phyloP scores from a whole-genome alignment of 2,113 vertebrate species.

The Burhinus bistriatus region DNA sequence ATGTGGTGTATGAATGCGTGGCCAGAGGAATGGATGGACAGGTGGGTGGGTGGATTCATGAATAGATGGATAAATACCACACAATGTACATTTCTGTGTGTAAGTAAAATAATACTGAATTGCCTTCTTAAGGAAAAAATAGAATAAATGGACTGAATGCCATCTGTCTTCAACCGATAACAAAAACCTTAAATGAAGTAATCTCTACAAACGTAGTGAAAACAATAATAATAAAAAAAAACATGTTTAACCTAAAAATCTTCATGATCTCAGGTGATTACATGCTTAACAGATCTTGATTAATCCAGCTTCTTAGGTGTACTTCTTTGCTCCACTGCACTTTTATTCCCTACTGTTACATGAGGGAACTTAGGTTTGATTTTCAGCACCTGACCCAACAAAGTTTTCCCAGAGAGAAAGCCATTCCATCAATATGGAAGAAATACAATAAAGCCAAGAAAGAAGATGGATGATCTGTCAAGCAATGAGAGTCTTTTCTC shows the following conservation, averaged over 20 bases:
- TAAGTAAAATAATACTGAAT: neutral
- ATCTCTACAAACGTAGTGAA: neutral
- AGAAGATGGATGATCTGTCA: conserved; percentile 46
- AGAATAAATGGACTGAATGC: neutral
- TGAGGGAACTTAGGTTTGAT: neutral
- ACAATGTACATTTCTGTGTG: neutral
- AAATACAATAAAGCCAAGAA: conserved; percentile 57
- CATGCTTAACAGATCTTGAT: neutral
- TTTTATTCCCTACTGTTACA: neutral
- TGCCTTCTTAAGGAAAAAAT: neutral
- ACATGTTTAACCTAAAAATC: neutral
- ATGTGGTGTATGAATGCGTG: neutral
- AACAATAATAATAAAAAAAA: neutral
- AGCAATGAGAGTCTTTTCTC: neutral
- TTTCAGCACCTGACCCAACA: neutral
- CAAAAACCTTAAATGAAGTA: neutral
- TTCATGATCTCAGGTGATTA: neutral
- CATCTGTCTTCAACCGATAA: neutral
- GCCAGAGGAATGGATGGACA: neutral
- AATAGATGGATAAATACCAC: neutral
- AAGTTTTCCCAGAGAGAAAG: conserved; percentile 21
- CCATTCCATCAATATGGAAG: conserved; percentile 35
- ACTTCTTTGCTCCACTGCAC: neutral
- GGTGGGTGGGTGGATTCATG: neutral
- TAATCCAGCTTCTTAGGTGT: neutral